These are phyloP conservation scores for Chitala chitala DNA, from an alignment of 2,113 vertebrate species.

Conservation along the genomic window DNA sequence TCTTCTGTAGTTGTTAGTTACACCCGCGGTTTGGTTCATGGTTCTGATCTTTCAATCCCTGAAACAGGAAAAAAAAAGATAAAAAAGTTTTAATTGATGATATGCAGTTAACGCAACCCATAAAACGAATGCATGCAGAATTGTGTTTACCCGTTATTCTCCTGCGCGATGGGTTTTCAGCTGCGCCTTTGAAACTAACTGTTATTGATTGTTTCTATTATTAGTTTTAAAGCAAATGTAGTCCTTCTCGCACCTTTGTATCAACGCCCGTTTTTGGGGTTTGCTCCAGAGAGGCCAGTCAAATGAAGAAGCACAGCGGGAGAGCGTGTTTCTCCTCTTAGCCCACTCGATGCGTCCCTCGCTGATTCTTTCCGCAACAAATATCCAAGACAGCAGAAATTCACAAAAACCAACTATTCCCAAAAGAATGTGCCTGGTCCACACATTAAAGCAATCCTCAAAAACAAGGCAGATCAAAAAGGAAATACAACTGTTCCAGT, in stretches of 20 bases:
- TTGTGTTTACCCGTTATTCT: background rate
- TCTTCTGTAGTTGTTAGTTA: slow-evolving; percentile 58
- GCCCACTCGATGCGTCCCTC: background rate
- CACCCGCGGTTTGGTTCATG: slow-evolving; percentile 72
- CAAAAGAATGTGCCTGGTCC: background rate
- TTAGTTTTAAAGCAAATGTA: background rate
- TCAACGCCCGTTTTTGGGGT: background rate
- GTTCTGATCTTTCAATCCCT: slow-evolving; percentile 30
- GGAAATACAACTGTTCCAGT: background rate
- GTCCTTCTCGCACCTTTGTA: background rate
- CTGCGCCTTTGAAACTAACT: background rate
- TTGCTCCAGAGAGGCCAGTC: background rate
- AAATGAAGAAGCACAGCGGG: background rate
- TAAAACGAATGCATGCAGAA: background rate
- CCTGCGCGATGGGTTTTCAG: background rate
- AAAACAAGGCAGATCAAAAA: background rate
- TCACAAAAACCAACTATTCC: background rate
- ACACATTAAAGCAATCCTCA: background rate
- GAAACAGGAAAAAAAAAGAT: background rate
- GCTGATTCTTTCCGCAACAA: background rate
- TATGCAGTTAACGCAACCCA: background rate
- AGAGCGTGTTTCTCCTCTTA: background rate
- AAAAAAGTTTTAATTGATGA: background rate
- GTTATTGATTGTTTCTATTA: background rate
- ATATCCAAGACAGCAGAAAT: background rate